phyloP scores from a whole-genome alignment of 1,140 invertebrate genomes.

The Centruroides sculpturatus region DNA sequence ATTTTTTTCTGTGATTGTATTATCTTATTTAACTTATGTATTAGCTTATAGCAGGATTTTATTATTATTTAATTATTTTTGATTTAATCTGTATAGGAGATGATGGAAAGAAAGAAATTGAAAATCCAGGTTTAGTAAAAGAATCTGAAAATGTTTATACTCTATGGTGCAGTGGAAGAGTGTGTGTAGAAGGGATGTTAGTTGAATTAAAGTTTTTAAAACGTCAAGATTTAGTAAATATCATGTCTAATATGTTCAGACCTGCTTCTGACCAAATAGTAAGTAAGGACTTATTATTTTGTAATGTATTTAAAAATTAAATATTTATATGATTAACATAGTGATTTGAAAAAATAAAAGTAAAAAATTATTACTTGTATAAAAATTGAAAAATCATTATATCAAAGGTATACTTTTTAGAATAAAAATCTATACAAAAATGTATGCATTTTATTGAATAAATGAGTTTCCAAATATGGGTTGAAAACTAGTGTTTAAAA shows the following conservation, averaged over 20 bases:
- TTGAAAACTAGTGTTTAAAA: too few species aligned
- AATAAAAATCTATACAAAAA: too few species aligned
- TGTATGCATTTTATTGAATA: too few species aligned
- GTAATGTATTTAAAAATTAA: background rate
- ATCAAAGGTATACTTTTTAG: too few species aligned
- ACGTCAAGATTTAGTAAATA: slow-evolving; percentile 86
- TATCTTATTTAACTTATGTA: too few species aligned
- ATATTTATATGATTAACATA: background rate
- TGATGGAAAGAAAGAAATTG: slow-evolving; percentile 49
- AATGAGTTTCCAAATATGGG: too few species aligned
- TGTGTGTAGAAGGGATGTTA: slow-evolving; percentile 90
- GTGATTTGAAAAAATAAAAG: too few species aligned
- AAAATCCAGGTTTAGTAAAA: slow-evolving; percentile 55
- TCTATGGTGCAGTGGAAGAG: slow-evolving; percentile 87
- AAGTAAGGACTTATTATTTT: slow-evolving; percentile 17
- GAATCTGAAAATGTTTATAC: slow-evolving; percentile 91
- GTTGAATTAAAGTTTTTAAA: slow-evolving; percentile 90
- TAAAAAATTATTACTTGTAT: too few species aligned
- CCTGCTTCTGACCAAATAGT: slow-evolving; percentile 69
- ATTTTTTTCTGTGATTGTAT: too few species aligned
- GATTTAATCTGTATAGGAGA: slow-evolving; percentile 37
- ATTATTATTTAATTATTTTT: too few species aligned
- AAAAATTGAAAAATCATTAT: too few species aligned
- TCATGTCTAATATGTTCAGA: slow-evolving; percentile 67
- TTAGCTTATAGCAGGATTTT: too few species aligned